These are phyloP conservation scores for Ceuthmochares aereus DNA, from an alignment of 2,113 vertebrate genomes.

Conservation along the genomic window DNA sequence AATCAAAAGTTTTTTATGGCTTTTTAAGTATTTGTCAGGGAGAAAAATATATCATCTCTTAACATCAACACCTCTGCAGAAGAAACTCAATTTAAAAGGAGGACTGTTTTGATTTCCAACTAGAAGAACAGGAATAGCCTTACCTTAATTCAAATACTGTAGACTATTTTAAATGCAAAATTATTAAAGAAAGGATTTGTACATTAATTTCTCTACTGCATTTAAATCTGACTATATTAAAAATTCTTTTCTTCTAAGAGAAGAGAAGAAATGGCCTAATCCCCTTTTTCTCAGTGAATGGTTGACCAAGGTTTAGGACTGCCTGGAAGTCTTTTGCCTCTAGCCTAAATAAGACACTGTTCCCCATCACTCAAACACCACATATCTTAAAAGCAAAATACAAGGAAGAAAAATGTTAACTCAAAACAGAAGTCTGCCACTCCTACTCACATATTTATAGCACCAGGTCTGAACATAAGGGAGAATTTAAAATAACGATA, in stretches of 20 bases:
- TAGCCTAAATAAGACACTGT: background rate
- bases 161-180: background rate
- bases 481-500: background rate
- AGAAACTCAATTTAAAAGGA: background rate
- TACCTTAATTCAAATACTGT: background rate
- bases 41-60: background rate
- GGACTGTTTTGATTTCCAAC: background rate
- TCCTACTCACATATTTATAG: slow-evolving; percentile 59
- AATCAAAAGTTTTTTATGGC: background rate
- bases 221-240: background rate
- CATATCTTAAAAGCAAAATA: slow-evolving; percentile 8
- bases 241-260: background rate
- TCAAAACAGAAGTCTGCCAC: slow-evolving; percentile 50
- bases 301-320: background rate
- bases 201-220: background rate
- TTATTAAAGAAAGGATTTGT: background rate
- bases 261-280: background rate
- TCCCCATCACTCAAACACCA: background rate
- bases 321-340: background rate
- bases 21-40: background rate
- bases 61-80: background rate
- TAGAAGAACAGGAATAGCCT: background rate
- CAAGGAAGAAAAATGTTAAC: background rate
- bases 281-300: background rate
- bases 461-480: background rate